Percentiles rank a stretch among this genome's conserved stretches.
These are phyloP conservation scores for Triops cancriformis DNA, from an alignment of 1,140 invertebrate species.

Conservation along the genomic window DNA sequence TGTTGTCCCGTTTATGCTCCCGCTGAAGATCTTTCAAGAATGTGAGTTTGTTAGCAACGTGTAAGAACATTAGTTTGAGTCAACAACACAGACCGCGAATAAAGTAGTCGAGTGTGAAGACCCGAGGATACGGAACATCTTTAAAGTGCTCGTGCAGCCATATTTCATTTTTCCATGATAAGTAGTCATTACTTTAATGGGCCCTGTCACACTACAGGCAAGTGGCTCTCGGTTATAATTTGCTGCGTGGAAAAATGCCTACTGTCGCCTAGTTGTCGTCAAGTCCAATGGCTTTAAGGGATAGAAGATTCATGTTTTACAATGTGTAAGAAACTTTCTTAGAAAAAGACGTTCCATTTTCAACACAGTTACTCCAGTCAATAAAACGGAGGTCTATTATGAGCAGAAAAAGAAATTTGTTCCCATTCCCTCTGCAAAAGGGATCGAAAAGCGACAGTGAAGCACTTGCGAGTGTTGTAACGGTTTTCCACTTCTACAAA, in stretches of 20 bases:
- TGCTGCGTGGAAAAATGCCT: background rate
- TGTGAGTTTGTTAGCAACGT: background rate
- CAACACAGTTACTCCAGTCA: too few relatives aligned
- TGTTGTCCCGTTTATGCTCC: background rate
- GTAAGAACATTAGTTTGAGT: background rate
- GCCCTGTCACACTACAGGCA: background rate
- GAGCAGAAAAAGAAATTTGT: too few relatives aligned
- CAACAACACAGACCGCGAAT: background rate
- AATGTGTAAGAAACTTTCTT: too few relatives aligned
- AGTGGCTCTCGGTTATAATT: background rate
- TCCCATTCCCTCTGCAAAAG: background rate
- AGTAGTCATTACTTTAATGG: slow-evolving; percentile 7
- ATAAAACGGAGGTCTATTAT: too few relatives aligned
- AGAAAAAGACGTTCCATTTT: too few relatives aligned
- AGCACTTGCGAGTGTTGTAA: background rate
- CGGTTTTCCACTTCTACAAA: background rate
- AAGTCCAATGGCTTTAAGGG: background rate
- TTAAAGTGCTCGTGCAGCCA: background rate
- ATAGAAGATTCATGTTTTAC: background rate
- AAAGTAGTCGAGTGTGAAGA: background rate
- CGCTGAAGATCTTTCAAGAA: background rate
- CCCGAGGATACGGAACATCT: background rate
- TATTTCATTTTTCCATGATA: background rate
- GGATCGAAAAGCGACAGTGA: background rate
- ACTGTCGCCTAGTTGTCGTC: background rate